Conservation (phyloP, 2,888 invertebrate species). For the Drosophila pegasa region DNA sequence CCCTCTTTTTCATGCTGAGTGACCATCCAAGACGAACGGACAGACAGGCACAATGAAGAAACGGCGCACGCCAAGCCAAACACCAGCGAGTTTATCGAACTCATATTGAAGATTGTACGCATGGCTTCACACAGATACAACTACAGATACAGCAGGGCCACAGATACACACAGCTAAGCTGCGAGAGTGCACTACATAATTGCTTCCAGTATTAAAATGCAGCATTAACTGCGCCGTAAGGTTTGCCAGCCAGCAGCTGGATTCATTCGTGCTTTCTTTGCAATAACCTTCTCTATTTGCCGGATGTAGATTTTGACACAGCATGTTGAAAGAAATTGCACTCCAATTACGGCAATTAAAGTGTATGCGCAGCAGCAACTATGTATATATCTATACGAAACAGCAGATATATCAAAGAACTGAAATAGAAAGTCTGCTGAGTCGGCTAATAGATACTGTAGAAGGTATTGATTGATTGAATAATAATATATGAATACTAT, state of each 20-base stretch:
- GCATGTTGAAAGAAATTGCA: constrained; percentile 1
- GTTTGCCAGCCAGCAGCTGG: constrained; percentile 25
- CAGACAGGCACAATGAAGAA: constrained; percentile 53
- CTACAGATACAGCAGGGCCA: constrained; percentile 15
- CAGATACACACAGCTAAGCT: constrained; percentile 29
- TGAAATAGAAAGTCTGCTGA: not conserved
- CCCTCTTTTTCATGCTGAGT: constrained; percentile 71
- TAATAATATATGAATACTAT: not conserved
- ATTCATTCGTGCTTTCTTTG: constrained; percentile 15
- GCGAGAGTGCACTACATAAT: constrained; percentile 55
- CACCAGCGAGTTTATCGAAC: constrained; percentile 76
- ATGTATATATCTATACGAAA: not conserved
- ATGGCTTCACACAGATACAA: constrained; percentile 68
- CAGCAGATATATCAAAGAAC: no score
- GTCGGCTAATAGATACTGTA: not conserved
- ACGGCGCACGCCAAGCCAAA: constrained; percentile 79
- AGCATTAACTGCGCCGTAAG: constrained; percentile 27
- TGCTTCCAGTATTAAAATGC: constrained; percentile 52
- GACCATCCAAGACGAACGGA: constrained; percentile 57
- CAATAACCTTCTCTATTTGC: constrained; percentile 9
- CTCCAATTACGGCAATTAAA: not conserved
- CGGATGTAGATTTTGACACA: constrained; percentile 21
- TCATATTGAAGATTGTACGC: constrained; percentile 81
- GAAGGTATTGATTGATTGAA: no score
- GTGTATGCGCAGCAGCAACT: not conserved